Evolutionary conservation across 2,797 vertebrate genomes (phyloP).

Genomic region (Lutjanus argentimaculatus): DNA sequence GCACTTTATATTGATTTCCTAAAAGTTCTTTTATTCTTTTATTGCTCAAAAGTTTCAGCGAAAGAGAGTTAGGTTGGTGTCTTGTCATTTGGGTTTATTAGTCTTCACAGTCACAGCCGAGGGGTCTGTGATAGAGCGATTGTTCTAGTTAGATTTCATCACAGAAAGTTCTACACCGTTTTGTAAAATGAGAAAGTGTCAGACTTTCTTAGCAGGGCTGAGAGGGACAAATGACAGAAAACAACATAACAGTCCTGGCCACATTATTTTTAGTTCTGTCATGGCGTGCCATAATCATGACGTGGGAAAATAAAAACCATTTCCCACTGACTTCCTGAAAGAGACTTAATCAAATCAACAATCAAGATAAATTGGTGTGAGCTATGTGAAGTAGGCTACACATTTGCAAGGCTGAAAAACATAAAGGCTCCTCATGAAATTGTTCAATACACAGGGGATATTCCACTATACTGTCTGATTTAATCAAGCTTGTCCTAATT

Average conservation of each 20-base stretch:
- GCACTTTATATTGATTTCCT: slow-evolving; percentile 62
- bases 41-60: slow-evolving; percentile 39
- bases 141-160: slow-evolving; percentile 63
- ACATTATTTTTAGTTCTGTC: slow-evolving; percentile 42
- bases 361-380: slow-evolving; percentile 52
- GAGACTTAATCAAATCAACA: slow-evolving; percentile 57
- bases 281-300: slow-evolving; percentile 11
- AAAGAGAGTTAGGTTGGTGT: slow-evolving; percentile 34
- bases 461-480: slow-evolving; percentile 36
- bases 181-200: slow-evolving; percentile 62
- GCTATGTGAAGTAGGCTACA: background rate
- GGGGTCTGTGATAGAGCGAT: slow-evolving; percentile 38
- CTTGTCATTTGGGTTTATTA: slow-evolving; percentile 63
- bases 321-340: slow-evolving; percentile 28
- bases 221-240: slow-evolving; percentile 52
- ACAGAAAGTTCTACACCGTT: slow-evolving; percentile 47
- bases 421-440: slow-evolving; percentile 31
- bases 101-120: slow-evolving; percentile 58
- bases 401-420: slow-evolving; percentile 29
- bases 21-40: slow-evolving; percentile 56
- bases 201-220: slow-evolving; percentile 40
- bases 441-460: slow-evolving; percentile 23
- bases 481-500: slow-evolving; percentile 41
- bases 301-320: slow-evolving; percentile 24
- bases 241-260: slow-evolving; percentile 36